Evolutionary conservation across 2,113 vertebrate genomes (phyloP).

Genomic region (Gallinago undulata): DNA sequence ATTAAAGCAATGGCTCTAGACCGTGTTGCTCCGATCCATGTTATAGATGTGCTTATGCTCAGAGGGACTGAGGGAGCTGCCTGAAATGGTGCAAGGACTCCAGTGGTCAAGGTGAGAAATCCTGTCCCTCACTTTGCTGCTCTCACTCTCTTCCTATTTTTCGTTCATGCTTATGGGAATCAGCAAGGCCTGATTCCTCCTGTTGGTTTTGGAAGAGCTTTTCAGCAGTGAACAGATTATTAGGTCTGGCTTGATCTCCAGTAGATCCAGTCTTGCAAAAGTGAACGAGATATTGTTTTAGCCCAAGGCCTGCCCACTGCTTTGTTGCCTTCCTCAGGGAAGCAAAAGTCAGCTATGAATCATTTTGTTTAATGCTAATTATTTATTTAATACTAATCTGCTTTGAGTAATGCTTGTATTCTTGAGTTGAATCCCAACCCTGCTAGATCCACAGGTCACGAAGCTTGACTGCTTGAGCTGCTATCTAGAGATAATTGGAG

Average conservation of each 20-base stretch:
- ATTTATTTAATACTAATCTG: not conserved
- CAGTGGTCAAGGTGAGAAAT: not conserved
- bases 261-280: not conserved
- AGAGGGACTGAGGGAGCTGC: not conserved
- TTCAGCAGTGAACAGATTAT: not conserved
- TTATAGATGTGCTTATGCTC: not conserved
- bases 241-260: not conserved
- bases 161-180: not conserved
- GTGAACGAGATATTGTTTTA: not conserved
- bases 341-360: not conserved
- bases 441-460: not conserved
- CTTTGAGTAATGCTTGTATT: conserved; percentile 3
- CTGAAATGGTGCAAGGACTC: not conserved
- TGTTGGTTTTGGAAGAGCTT: not conserved
- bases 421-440: not conserved
- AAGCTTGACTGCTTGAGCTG: not conserved
- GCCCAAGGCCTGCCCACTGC: not conserved
- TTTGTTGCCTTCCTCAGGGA: not conserved
- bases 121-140: not conserved
- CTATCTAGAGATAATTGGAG: not conserved
- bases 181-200: not conserved
- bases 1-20: not conserved
- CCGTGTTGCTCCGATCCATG: not conserved
- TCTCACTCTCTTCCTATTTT: not conserved
- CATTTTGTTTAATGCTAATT: not conserved